phyloP scores from a whole-genome alignment of 2,113 vertebrate genomes.

The Okapia johnstoni region DNA sequence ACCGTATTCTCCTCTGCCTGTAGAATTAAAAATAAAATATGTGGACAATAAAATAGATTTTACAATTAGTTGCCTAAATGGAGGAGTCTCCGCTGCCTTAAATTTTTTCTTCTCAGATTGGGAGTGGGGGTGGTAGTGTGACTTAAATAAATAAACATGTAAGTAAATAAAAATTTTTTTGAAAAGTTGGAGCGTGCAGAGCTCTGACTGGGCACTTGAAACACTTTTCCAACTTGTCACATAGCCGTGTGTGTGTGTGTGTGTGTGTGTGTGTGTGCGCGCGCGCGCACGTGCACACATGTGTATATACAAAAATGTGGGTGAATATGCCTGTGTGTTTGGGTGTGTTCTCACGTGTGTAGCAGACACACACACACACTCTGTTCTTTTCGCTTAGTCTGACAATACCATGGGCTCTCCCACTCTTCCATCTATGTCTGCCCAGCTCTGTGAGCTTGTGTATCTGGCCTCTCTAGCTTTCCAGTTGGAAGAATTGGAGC shows the following conservation, averaged over 20 bases:
- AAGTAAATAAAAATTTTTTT: neutral
- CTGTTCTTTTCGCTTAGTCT: neutral
- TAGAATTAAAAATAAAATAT: conserved; percentile 46
- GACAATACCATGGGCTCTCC: neutral
- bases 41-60: neutral
- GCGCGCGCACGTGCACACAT: fast-evolving
- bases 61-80: neutral
- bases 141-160: neutral
- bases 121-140: neutral
- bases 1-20: neutral
- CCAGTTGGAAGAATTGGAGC: neutral
- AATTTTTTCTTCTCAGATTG: neutral
- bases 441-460: neutral
- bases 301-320: neutral
- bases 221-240: neutral
- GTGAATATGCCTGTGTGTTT: neutral
- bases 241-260: neutral
- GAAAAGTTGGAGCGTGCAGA: neutral
- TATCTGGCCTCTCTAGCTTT: neutral
- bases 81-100: neutral
- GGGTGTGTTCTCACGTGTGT: neutral
- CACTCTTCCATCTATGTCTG: neutral
- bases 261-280: fast-evolving
- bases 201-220: neutral
- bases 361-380: neutral